phyloP scores from a whole-genome alignment of 2,113 vertebrate species.

The Myrmophylax atrothorax region DNA sequence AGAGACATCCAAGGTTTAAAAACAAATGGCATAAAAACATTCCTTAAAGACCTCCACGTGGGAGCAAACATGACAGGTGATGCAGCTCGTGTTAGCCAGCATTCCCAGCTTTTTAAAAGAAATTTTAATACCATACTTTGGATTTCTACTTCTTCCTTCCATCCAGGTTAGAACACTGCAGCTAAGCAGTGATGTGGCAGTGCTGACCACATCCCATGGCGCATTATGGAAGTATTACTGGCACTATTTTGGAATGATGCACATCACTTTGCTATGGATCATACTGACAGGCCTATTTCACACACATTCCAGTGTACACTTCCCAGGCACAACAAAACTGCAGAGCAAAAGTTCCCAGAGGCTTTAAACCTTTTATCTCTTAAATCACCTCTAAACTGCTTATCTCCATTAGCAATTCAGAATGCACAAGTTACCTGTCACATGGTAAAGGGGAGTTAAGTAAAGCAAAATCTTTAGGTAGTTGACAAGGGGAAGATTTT shows the following conservation, averaged over 20 bases:
- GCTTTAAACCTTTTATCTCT: conserved; percentile 11
- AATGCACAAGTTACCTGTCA: neutral
- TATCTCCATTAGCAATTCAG: conserved; percentile 4
- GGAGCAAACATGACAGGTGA: neutral
- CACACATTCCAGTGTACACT: neutral
- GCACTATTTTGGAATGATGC: neutral
- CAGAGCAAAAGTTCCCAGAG: neutral
- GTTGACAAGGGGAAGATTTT: neutral
- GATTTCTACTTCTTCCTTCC: neutral
- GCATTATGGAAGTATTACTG: neutral
- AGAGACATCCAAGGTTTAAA: neutral
- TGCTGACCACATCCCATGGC: neutral
- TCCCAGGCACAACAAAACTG: neutral
- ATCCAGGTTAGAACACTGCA: neutral
- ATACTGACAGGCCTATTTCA: neutral
- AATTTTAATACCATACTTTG: neutral
- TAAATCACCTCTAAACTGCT: conserved; percentile 17
- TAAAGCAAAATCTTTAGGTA: neutral
- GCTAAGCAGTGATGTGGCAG: neutral
- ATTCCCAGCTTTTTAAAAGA: neutral
- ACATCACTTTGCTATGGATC: accelerated
- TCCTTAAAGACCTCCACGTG: neutral
- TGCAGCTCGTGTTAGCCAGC: neutral
- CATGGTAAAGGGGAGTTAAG: neutral
- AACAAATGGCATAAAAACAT: neutral